Base-by-base conservation (phyloP, 2,888 invertebrate genomes). In the Volucella inflata region DNA sequence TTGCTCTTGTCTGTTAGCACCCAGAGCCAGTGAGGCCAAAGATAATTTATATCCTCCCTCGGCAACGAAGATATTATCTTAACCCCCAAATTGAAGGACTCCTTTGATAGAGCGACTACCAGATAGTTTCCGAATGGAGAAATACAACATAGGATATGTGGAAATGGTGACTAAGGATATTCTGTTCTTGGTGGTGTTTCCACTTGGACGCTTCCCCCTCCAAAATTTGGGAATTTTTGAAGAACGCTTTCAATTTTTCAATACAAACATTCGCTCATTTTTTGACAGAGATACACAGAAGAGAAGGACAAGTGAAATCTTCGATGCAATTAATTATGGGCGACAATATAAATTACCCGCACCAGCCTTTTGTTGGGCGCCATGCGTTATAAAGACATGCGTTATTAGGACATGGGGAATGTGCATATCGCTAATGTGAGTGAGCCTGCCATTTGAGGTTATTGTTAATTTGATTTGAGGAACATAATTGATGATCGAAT, bases 271-370 rank as follows among this genome's bases (percentile, higher is more conserved):
- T 21, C 21, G 21, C 4, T 21, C 3, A 21, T 21, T 21, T 21
- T 21, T 21, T 21, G 21, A 21, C 11, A 30, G 30, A 38, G 36
- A 42, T 12, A 64, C 42, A 38, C 55, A 17, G 17, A 40, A 51
- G 12, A 17, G 70, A 40, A 81, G 84, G 71, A 84, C 75, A 62
- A 76, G 75, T 75, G 84, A 79, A 67, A 71, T 84, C 75, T 75
- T 70, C 67, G 72, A 81, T 64, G 81, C 85, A 85, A 85, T 85
- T 85, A 85, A 85, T 85, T 85, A 85, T 77, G 62, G 67, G 62
- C 81, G 72, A 85, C 85, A 81, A 85, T 77, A 85, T 81, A 85
- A 85, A 85, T 85, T 85, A 77, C 85, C 62, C 76, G 67, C 55
- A 80, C 67, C 72, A 64, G 51, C 72, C 72, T 67, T 84, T 70